A percentile compares a stretch with the other conserved stretches of the same genome.
Evolutionary conservation across 2,113 vertebrate genomes (phyloP).

Genomic region (Fulica atra): DNA sequence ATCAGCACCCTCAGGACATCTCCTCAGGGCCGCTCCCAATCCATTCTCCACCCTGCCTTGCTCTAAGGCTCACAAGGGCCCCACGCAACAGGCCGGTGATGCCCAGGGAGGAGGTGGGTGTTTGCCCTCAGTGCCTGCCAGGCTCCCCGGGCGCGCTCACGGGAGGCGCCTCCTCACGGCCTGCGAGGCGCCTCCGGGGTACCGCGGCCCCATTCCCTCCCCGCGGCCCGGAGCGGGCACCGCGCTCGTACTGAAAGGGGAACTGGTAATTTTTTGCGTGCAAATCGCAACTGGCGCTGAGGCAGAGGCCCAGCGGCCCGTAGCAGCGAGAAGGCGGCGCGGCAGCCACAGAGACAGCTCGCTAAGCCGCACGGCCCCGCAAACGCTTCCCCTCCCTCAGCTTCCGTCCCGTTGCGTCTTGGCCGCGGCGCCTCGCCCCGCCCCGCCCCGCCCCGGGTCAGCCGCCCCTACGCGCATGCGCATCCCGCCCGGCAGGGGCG

Average conservation of each 20-base stretch:
- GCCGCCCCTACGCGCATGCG: background rate
- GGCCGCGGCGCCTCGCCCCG: accelerated
- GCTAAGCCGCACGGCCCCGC: accelerated
- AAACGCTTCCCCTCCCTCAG: accelerated
- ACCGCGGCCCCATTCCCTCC: too few species aligned
- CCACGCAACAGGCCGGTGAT: accelerated
- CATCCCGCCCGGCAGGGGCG: background rate
- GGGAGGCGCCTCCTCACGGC: too few species aligned
- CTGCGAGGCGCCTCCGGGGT: too few species aligned
- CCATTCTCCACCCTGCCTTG: background rate
- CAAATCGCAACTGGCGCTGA: accelerated
- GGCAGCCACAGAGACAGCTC: accelerated
- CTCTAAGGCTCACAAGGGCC: background rate
- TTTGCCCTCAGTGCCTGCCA: background rate
- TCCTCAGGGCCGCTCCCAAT: too few species aligned
- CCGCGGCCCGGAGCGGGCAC: too few species aligned
- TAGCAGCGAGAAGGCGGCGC: accelerated
- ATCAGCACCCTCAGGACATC: too few species aligned
- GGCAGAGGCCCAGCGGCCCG: background rate
- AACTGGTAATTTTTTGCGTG: accelerated
- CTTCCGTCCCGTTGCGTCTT: background rate
- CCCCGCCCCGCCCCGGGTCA: too few species aligned
- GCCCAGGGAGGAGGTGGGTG: accelerated
- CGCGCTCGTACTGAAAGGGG: accelerated
- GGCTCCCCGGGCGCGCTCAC: accelerated